Evolutionary conservation across 2,888 invertebrate species (phyloP), one percentile per base, ranked within the genome.

Genomic region (Serrognathus titanus): DNA sequence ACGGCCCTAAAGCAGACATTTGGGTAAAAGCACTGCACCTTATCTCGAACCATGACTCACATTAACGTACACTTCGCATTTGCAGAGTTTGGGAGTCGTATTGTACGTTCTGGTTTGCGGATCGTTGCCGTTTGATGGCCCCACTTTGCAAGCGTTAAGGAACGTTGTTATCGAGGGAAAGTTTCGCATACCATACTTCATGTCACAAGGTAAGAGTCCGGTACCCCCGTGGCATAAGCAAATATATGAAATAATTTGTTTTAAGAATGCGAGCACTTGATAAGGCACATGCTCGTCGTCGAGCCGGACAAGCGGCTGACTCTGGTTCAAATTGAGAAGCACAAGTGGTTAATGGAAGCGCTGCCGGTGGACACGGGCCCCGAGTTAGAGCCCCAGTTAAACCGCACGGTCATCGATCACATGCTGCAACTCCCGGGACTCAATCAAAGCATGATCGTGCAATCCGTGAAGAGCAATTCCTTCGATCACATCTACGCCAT

Each of bases 401-500:
- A 89, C 75, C 85, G 87, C 69, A 83, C 87, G 46, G 90, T 92
- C 43, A 81, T 93, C 66, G 88, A 90, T 62, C 90, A 89, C 71
- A 93, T 94, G 92, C 80, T 88, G 49, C 84, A 89, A 65, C 79
- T 93, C 67, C 91, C 92, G 2, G 90, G 89, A 3, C 80, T 93
- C 47, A 87, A 88, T 58, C 83, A 85, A 64, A 85, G 86, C 38
- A 86, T 86, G 71, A 86, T 93, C 57, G 81, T 88, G 51, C 83
- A 85, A 79, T 90, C 94, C 16, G 87, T 97, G 51, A 86, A 88
- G 70, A 89, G 88, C 66, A 87, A 90, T 69, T 84, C 90, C 3
- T 97, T 93, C 77, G 95, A 97, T 78, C 94, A 94, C 80, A 90
- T 94, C 66, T 92, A 92, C 68, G 96, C 96, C 64, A 95, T 97